Conservation (phyloP, 53 echinoderm and acorn worm genomes). For the Henricia sp. region DNA sequence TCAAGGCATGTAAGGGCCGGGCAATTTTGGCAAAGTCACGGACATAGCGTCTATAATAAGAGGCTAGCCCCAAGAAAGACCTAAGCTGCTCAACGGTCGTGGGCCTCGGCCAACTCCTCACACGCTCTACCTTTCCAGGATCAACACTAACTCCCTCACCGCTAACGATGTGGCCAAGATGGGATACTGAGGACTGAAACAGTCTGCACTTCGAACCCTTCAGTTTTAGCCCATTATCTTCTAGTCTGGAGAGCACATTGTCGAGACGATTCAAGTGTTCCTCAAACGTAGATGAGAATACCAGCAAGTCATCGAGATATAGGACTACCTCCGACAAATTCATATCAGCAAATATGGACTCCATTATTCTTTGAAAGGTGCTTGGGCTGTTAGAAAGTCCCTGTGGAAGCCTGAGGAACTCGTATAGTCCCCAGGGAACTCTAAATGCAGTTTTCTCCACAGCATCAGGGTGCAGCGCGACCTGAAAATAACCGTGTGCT, state of each 20-base stretch:
- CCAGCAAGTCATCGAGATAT: constrained; percentile 63
- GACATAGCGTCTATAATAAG: constrained; percentile 60
- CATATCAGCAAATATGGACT: constrained; percentile 55
- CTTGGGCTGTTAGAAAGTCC: constrained; percentile 55
- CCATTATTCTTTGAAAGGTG: constrained; percentile 67
- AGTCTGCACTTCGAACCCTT: constrained; percentile 61
- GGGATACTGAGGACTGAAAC: constrained; percentile 24
- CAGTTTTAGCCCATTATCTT: constrained; percentile 47
- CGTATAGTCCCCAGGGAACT: constrained; percentile 67
- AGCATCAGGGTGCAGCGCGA: constrained; percentile 42
- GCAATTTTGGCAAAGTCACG: constrained; percentile 18
- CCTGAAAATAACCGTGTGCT: constrained; percentile 68
- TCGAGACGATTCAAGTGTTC: constrained; percentile 42
- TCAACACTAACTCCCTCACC: constrained; percentile 47
- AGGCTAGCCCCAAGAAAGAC: constrained; percentile 63
- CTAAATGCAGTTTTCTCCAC: constrained; percentile 70
- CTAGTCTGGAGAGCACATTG: constrained; percentile 42
- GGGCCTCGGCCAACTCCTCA: constrained; percentile 42
- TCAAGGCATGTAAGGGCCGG: constrained; percentile 40
- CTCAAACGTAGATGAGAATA: constrained; percentile 51
- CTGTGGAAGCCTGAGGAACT: constrained; percentile 59
- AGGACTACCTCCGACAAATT: constrained; percentile 47
- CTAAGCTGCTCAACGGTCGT: constrained; percentile 32
- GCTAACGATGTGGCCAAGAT: constrained; percentile 66
- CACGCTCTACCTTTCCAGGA: constrained; percentile 43